Conservation (phyloP, 2,888 invertebrate species). For the Lottia scabra region DNA sequence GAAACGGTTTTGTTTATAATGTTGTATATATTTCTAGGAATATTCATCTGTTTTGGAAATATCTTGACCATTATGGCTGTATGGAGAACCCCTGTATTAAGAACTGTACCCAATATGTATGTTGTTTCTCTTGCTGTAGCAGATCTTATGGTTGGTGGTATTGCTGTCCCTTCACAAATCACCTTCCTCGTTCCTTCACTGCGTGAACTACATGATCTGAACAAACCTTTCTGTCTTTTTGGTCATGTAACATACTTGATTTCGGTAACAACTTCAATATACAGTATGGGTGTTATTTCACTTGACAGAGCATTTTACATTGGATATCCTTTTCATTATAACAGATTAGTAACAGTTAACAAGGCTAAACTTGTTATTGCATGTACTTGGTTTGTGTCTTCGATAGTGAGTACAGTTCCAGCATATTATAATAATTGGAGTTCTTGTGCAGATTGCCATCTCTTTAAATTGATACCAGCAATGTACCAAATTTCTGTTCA, state of each 20-base stretch:
- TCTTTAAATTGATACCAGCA: not conserved
- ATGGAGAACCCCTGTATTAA: not conserved
- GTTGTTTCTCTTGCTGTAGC: constrained; percentile 14
- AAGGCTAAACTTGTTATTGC: not conserved
- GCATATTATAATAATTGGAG: constrained; percentile 7
- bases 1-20: not conserved
- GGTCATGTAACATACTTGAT: constrained; percentile 17
- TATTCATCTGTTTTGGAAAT: constrained; percentile 12
- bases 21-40: not conserved
- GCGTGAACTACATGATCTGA: not conserved
- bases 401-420: not conserved
- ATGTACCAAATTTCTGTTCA: not conserved
- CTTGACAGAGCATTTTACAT: constrained; percentile 22
- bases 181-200: constrained; percentile 5
- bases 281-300: constrained; percentile 19
- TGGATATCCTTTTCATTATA: not conserved
- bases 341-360: not conserved
- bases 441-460: not conserved
- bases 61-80: constrained; percentile 10
- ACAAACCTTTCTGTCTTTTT: constrained; percentile 19
- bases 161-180: constrained; percentile 18
- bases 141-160: constrained; percentile 13
- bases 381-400: not conserved
- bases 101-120: constrained; percentile 13
- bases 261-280: constrained; percentile 16